Conservation (phyloP, 1,140 invertebrate species). For the Drosophila repleta region DNA sequence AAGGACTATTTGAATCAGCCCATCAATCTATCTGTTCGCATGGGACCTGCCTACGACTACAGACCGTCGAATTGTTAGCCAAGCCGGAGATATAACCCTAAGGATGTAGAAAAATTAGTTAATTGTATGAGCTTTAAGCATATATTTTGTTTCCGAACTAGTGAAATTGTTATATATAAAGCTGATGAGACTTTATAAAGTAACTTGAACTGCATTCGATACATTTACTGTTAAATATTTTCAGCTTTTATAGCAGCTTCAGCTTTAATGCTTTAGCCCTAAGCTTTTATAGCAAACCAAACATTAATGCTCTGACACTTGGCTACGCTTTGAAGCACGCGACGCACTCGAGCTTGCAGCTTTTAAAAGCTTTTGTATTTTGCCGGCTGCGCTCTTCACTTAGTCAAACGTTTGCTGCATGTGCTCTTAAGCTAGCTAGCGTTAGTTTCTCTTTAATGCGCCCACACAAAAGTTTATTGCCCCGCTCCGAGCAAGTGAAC, state of each 20-base stretch:
- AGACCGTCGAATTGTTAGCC: conserved; percentile 49
- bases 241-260: too few species aligned
- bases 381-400: conserved; percentile 7
- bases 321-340: conserved; percentile 1
- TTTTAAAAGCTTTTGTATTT: conserved; percentile 21
- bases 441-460: conserved; percentile 47
- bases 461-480: conserved; percentile 71
- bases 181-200: not conserved
- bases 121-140: conserved; percentile 1
- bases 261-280: too few species aligned
- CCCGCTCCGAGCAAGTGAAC: conserved; percentile 60
- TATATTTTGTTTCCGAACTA: not conserved
- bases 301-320: not conserved
- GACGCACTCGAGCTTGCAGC: conserved; percentile 9
- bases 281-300: too few species aligned
- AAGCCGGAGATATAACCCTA: not conserved
- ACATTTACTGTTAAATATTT: not conserved
- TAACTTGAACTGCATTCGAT: not conserved
- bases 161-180: not conserved
- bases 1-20: conserved; percentile 58
- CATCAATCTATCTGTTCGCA: conserved; percentile 58
- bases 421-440: conserved; percentile 39
- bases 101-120: not conserved
- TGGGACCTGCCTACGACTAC: conserved; percentile 66
- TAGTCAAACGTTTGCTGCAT: conserved; percentile 6